Base-by-base conservation (phyloP, 2,888 invertebrate species). In the Diloba caeruleocephala region DNA sequence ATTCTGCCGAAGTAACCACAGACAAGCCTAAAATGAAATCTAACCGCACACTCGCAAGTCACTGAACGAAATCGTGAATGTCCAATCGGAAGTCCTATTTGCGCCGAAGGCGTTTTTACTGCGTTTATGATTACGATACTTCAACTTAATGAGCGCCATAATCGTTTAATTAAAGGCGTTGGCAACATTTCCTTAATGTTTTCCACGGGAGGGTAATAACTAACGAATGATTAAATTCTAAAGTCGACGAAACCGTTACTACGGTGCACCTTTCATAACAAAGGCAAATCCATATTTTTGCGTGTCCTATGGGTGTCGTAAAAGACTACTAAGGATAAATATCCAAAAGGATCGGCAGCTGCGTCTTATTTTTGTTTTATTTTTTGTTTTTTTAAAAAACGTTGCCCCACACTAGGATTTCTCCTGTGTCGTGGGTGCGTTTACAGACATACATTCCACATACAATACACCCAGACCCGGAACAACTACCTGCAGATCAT, bases 1-100 rank as follows among this genome's bases (percentile, higher is more conserved):
- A 79, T 84, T 80, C 78, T 65, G 76, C 68, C 62, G 67, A 69
- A 78, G 71, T 74, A 75, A 82, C 82, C 82, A 63, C 82, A 81
- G 59, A 72, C 75, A 75, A 53, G 74, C 67, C 63, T 65, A 53
- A 58, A 61, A 62, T 54, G 74, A 80, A 81, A 82, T 82, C 79
- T 70, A 57, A 69, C 78, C 73, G 66, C 71, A 64, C 45, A 43
- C 68, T 61, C 56, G n/a, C 55, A 57, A 76, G 66, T 76, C 65
- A 71, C 58, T 63, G 71, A 69, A 64, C 71, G 57, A 62, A 72
- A 72, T 54, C 63, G 38, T 54, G 49, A 73, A 72, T 72, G 77
- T 73, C 66, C 67, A 71, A 61, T 71, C 58, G 60, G 57, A 70
- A 72, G 55, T 61, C 43, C 55, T 63, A 61, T 63, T 71, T 61